A percentile compares a stretch with the other conserved stretches of the same genome.
Conservation (phyloP, 2,888 invertebrate genomes). For the Lasioglossum calceatum region DNA sequence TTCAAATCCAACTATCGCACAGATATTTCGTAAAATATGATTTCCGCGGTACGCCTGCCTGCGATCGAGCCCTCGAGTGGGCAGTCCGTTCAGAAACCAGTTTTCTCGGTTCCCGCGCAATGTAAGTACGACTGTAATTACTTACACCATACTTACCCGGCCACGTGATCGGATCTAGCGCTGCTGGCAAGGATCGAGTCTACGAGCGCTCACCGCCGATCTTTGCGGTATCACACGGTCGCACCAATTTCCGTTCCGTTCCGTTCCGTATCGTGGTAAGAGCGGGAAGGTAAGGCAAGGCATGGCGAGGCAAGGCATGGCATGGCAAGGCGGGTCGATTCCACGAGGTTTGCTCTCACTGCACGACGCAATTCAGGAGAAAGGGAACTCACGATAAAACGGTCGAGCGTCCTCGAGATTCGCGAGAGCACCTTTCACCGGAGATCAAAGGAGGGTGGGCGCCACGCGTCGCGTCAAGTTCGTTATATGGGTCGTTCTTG, state of each 20-base stretch:
- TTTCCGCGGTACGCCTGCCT: slow-evolving; percentile 39
- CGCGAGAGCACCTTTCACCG: slow-evolving; percentile 69
- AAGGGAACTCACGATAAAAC: slow-evolving; percentile 66
- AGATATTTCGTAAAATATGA: slow-evolving; percentile 58
- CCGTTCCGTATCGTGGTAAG: slow-evolving; percentile 37
- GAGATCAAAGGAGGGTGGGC: slow-evolving; percentile 63
- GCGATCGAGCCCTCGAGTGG: slow-evolving; percentile 51
- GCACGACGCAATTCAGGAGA: slow-evolving; percentile 51
- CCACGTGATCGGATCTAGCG: slow-evolving; percentile 66
- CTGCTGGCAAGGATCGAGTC: slow-evolving; percentile 24
- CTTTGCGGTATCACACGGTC: slow-evolving; percentile 57
- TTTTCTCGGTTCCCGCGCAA: slow-evolving; percentile 68
- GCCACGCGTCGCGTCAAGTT: slow-evolving; percentile 71
- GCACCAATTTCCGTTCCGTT: slow-evolving; percentile 56
- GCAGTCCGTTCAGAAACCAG: slow-evolving; percentile 59
- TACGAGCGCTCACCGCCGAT: slow-evolving; percentile 38
- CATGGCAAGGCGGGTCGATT: slow-evolving; percentile 52
- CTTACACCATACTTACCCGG: slow-evolving; percentile 63
- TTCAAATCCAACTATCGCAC: not conserved
- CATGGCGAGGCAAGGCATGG: not conserved
- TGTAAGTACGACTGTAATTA: slow-evolving; percentile 71
- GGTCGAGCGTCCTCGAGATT: slow-evolving; percentile 70
- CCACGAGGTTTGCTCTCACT: slow-evolving; percentile 37
- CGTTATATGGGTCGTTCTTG: slow-evolving; percentile 74
- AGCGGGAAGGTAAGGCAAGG: slow-evolving; percentile 10